Conservation (phyloP, 92 coral and sea anemone genomes). For the Nematostella vectensis region DNA sequence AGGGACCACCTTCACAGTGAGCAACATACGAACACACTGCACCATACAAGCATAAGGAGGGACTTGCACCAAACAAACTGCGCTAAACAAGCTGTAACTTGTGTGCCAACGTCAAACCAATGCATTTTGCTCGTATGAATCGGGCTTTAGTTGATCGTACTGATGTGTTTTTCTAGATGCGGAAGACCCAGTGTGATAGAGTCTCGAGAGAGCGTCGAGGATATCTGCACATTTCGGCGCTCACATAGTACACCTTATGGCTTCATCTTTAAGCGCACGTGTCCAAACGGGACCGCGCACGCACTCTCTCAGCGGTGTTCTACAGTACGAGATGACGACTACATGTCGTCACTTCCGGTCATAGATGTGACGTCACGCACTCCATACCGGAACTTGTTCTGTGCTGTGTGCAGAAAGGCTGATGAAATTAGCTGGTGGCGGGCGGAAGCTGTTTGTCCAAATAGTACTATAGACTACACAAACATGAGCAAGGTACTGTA, state of each 20-base stretch:
- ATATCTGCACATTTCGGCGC: slow-evolving; percentile 2
- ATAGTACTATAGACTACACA: slow-evolving; percentile 1
- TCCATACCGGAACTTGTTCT: slow-evolving; percentile 41
- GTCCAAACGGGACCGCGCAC: neutral
- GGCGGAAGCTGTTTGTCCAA: slow-evolving; percentile 5
- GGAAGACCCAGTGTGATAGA: neutral
- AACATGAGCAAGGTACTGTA: too few species aligned
- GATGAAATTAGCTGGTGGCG: slow-evolving; percentile 22
- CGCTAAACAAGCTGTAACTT: too few species aligned
- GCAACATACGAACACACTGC: too few species aligned
- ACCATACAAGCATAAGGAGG: too few species aligned
- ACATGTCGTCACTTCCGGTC: slow-evolving; percentile 24
- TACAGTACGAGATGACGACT: slow-evolving; percentile 11
- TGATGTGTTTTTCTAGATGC: neutral
- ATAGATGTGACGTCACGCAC: slow-evolving; percentile 19
- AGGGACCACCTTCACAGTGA: too few species aligned
- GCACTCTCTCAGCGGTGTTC: neutral
- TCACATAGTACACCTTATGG: neutral
- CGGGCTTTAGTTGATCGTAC: too few species aligned
- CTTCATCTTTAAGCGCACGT: neutral
- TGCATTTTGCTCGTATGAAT: too few species aligned
- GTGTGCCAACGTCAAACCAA: too few species aligned
- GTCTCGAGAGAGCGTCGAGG: neutral
- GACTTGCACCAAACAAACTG: too few species aligned
- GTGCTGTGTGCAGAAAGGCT: slow-evolving; percentile 36